A percentile compares a stretch with the other conserved stretches of the same genome.
Evolutionary conservation across 1,140 invertebrate species (phyloP).

Genomic region (Drosophila tristis): DNA sequence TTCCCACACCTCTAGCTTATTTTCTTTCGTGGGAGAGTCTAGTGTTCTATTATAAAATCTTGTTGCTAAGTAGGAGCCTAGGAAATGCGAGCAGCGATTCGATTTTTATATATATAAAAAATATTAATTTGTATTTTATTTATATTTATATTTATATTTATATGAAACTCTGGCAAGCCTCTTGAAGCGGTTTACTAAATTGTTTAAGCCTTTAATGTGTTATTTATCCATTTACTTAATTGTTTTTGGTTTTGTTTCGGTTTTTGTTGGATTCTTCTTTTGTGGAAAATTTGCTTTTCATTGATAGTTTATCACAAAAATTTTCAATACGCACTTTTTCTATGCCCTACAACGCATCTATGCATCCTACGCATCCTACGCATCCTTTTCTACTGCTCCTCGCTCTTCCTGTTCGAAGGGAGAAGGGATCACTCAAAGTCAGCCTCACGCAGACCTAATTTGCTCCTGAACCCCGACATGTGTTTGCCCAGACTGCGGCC

Average conservation of each 20-base stretch:
- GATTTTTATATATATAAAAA: conserved; percentile 46
- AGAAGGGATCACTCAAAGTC: conserved; percentile 61
- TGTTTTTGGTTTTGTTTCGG: conserved; percentile 3
- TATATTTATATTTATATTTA: conserved; percentile 43
- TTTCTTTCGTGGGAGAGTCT: conserved; percentile 7
- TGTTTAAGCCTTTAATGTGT: conserved; percentile 59
- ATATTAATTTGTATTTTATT: conserved; percentile 43
- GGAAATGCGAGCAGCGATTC: conserved; percentile 66
- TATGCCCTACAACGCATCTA: conserved; percentile 23
- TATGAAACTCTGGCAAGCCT: conserved; percentile 72
- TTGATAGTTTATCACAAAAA: conserved; percentile 80
- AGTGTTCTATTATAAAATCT: conserved; percentile 23
- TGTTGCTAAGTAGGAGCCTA: conserved; percentile 49
- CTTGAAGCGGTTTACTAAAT: conserved; percentile 51
- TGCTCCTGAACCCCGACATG: conserved; percentile 83
- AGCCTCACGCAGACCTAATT: conserved; percentile 66
- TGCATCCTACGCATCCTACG: conserved; percentile 18
- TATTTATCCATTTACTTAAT: conserved; percentile 13
- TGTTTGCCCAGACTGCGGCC: conserved; percentile 79
- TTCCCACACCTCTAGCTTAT: no score
- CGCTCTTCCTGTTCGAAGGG: not conserved
- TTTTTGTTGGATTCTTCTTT: conserved; percentile 9
- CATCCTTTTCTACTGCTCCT: conserved; percentile 24
- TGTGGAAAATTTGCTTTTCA: conserved; percentile 61
- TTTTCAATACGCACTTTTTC: conserved; percentile 32